Conservation (phyloP, 2,888 invertebrate genomes). For the Cantharis flavilabris region DNA sequence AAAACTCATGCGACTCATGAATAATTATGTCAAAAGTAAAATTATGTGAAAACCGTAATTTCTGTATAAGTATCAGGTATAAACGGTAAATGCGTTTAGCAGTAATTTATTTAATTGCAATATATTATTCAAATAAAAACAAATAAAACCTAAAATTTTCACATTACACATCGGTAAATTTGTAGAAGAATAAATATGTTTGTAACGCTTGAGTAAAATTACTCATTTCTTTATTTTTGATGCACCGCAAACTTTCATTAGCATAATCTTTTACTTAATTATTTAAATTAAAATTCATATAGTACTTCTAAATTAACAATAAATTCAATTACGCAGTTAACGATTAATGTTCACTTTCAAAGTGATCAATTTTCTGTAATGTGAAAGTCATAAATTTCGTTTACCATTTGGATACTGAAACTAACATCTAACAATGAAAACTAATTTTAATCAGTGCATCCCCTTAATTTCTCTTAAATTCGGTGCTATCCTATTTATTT, state of each 20-base stretch:
- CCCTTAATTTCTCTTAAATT: background rate
- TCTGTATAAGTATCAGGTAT: no score
- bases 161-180: background rate
- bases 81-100: background rate
- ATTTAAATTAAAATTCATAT: background rate
- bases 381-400: background rate
- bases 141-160: background rate
- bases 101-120: background rate
- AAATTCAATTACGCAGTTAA: background rate
- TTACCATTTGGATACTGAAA: background rate
- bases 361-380: background rate
- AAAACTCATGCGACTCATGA: no score
- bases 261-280: background rate
- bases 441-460: background rate
- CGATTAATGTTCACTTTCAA: background rate
- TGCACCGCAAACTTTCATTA: no score
- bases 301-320: background rate
- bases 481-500: no score
- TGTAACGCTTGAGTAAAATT: background rate
- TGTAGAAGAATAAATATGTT: background rate
- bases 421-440: background rate
- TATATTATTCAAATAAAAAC: background rate
- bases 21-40: no score
- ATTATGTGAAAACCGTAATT: no score
- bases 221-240: no score